A percentile compares a stretch with the other conserved stretches of the same genome.
Evolutionary conservation across 92 coral and sea anemone species (phyloP).

Genomic region (Heliopora coerulea): DNA sequence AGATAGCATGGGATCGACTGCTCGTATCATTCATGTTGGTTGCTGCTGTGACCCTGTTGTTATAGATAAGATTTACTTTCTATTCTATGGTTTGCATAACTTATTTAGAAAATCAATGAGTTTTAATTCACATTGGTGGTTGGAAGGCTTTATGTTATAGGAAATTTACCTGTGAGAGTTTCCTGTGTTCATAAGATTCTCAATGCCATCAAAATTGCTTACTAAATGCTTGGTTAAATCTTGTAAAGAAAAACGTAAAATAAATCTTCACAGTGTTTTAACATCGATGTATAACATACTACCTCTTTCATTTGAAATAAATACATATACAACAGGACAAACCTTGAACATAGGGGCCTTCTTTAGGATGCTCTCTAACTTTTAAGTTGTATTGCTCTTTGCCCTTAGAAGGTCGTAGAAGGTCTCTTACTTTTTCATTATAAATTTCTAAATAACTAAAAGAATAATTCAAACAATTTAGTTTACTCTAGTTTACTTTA

Average conservation of each 20-base stretch:
- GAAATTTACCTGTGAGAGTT: constrained; percentile 80
- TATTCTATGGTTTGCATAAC: neutral
- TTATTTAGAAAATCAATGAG: neutral
- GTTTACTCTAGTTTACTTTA: no score
- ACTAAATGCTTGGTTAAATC: constrained; percentile 94
- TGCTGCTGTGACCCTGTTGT: constrained; percentile 84
- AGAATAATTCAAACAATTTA: neutral
- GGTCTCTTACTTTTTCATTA: constrained; percentile 92
- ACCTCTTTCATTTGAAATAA: neutral
- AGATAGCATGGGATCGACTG: constrained; percentile 96
- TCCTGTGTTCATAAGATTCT: constrained; percentile 82
- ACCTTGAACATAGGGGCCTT: constrained; percentile 99
- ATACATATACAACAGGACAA: neutral
- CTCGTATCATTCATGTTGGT: constrained; percentile 99
- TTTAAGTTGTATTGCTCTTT: constrained; percentile 85
- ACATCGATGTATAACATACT: no score
- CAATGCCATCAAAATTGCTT: constrained; percentile 87
- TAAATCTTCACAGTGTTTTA: no score
- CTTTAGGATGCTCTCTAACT: constrained; percentile 97
- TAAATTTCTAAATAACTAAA: constrained; percentile 90
- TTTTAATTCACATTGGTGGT: neutral
- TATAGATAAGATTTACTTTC: neutral
- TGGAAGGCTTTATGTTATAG: neutral
- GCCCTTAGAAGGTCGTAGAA: constrained; percentile 84
- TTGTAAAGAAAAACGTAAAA: constrained; percentile 20